phyloP scores from a whole-genome alignment of 2,797 vertebrate genomes.

The Lindbergichthys nudifrons region DNA sequence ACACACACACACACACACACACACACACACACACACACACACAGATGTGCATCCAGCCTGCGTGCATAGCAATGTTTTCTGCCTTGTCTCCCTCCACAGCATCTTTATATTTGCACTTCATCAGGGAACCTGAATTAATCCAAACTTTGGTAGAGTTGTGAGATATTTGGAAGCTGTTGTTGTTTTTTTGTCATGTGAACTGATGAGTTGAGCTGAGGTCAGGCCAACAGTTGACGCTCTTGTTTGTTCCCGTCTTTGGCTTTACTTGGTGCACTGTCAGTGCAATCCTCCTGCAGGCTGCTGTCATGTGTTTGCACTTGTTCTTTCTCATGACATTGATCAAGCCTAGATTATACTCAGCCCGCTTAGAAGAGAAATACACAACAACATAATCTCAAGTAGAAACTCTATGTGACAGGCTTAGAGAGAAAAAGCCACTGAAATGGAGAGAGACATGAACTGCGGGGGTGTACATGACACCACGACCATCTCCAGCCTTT shows the following conservation, averaged over 20 bases:
- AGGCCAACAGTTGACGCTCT: neutral
- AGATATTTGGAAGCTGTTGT: conserved; percentile 3
- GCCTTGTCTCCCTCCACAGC: neutral
- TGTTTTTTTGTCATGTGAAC: neutral
- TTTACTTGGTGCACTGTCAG: conserved; percentile 7
- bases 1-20: conserved; percentile 8
- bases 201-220: conserved; percentile 4
- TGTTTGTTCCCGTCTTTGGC: conserved; percentile 15
- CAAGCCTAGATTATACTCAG: conserved; percentile 56
- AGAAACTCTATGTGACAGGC: conserved; percentile 26
- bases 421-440: neutral
- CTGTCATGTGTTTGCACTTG: conserved; percentile 48
- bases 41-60: conserved; percentile 6
- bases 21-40: neutral
- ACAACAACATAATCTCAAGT: conserved; percentile 52
- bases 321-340: conserved; percentile 56
- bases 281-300: conserved; percentile 19
- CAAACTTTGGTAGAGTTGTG: neutral
- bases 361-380: conserved; percentile 44
- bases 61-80: conserved; percentile 3
- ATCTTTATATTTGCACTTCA: neutral
- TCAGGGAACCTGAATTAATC: neutral
- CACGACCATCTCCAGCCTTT: neutral
- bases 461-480: neutral
- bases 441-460: neutral